Conservation (phyloP, 1,140 invertebrate genomes). For the Leptinotarsa texana region DNA sequence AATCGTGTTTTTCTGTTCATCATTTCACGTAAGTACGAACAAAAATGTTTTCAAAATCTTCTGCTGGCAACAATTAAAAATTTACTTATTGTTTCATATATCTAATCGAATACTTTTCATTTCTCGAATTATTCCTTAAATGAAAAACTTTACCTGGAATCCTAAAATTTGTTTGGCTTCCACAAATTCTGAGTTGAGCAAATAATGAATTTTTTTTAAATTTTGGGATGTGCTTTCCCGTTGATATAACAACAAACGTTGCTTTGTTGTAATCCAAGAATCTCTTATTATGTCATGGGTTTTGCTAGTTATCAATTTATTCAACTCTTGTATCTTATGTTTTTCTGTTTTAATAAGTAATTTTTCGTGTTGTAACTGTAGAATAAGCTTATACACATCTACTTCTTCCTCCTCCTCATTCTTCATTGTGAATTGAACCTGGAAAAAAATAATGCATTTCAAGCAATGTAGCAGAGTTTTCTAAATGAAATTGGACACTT, state of each 20-base stretch:
- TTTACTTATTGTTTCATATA: background rate
- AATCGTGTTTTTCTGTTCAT: too few relatives aligned
- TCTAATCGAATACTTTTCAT: slow-evolving; percentile 4
- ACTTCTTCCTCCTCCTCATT: slow-evolving; percentile 44
- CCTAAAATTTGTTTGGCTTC: slow-evolving; percentile 86
- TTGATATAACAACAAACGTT: slow-evolving; percentile 79
- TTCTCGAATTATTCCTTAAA: background rate
- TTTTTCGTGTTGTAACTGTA: slow-evolving; percentile 72
- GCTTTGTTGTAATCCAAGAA: slow-evolving; percentile 87
- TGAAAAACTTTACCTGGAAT: slow-evolving; percentile 65
- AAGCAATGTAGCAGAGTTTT: too few relatives aligned
- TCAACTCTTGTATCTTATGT: slow-evolving; percentile 71
- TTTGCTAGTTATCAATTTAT: slow-evolving; percentile 66
- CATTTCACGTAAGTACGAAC: too few relatives aligned
- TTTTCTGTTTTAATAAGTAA: slow-evolving; percentile 75
- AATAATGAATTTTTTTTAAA: slow-evolving; percentile 74
- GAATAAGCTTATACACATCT: slow-evolving; percentile 70
- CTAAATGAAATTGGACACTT: too few relatives aligned
- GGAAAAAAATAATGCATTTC: slow-evolving; percentile 4
- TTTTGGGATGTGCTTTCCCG: slow-evolving; percentile 75
- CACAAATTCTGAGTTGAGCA: slow-evolving; percentile 81
- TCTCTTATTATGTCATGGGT: slow-evolving; percentile 36
- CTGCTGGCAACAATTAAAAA: too few relatives aligned
- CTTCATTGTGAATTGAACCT: slow-evolving; percentile 38
- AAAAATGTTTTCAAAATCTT: too few relatives aligned